These are phyloP conservation scores for Acanthosepion pharaonis DNA, from an alignment of 2,888 invertebrate genomes.

Conservation along the genomic window DNA sequence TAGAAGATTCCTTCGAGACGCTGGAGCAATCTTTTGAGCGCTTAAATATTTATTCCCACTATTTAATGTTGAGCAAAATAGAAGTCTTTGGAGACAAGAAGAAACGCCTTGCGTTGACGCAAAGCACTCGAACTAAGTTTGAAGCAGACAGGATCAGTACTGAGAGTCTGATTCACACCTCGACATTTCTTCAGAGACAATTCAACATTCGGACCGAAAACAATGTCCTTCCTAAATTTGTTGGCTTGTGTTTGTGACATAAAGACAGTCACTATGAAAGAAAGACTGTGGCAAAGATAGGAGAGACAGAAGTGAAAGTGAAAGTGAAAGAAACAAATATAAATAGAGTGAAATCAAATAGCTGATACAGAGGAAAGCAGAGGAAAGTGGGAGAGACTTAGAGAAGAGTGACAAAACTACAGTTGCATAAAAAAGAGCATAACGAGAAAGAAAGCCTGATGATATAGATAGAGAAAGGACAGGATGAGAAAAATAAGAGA, in stretches of 20 bases:
- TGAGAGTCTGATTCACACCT: slow-evolving; percentile 33
- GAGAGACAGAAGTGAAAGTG: neutral
- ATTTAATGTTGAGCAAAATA: neutral
- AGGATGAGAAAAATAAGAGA: too few relatives aligned
- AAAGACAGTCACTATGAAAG: neutral
- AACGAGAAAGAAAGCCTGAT: neutral
- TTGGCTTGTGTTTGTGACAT: neutral
- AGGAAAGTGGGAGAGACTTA: neutral
- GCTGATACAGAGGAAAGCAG: neutral
- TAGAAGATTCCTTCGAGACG: neutral
- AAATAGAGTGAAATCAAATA: neutral
- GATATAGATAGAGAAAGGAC: too few relatives aligned
- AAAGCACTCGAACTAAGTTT: slow-evolving; percentile 23
- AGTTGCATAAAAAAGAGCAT: too few relatives aligned
- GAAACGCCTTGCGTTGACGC: slow-evolving; percentile 12
- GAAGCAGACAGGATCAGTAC: neutral
- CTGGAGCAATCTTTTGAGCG: neutral
- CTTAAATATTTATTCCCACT: slow-evolving; percentile 33
- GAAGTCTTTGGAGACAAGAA: slow-evolving; percentile 6
- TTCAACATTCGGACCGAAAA: slow-evolving; percentile 6
- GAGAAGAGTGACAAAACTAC: neutral
- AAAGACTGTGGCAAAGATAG: neutral
- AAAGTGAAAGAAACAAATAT: neutral
- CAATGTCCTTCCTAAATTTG: slow-evolving; percentile 22
- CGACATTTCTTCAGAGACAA: neutral